Conservation (phyloP, 2,797 vertebrate genomes). For the Vultur gryphus region DNA sequence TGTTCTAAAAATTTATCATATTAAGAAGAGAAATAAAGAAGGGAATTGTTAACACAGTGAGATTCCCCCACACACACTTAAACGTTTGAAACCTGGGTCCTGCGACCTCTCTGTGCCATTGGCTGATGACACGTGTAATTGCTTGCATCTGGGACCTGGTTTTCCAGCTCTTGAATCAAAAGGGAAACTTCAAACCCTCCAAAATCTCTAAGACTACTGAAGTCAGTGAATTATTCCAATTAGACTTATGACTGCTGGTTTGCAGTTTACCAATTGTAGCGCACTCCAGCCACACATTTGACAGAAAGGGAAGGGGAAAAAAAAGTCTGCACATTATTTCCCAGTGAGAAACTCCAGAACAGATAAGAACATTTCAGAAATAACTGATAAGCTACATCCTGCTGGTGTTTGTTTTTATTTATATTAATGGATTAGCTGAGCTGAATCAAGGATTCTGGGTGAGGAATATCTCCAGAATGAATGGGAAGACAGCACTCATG, state of each 20-base stretch:
- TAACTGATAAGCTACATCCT: slow-evolving; percentile 36
- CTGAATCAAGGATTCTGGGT: background rate
- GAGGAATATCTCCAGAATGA: background rate
- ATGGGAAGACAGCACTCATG: background rate
- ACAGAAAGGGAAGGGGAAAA: background rate
- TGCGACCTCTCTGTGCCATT: background rate
- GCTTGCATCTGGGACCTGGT: background rate
- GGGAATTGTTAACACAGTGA: background rate
- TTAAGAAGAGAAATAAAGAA: background rate
- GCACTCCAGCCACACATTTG: background rate
- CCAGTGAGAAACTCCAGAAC: background rate
- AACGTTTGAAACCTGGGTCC: background rate
- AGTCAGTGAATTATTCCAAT: background rate
- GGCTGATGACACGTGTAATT: background rate
- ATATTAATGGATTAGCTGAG: background rate
- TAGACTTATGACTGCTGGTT: background rate
- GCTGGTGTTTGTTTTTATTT: slow-evolving; percentile 18
- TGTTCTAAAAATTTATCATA: background rate
- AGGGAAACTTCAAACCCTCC: background rate
- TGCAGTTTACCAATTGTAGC: background rate
- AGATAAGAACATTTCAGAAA: slow-evolving; percentile 45
- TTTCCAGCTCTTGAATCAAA: background rate
- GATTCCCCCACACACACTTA: background rate
- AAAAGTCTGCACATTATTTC: background rate
- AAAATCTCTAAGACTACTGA: background rate